These are phyloP conservation scores for Megalops atlanticus DNA, from an alignment of 2,113 vertebrate genomes.

Conservation along the genomic window DNA sequence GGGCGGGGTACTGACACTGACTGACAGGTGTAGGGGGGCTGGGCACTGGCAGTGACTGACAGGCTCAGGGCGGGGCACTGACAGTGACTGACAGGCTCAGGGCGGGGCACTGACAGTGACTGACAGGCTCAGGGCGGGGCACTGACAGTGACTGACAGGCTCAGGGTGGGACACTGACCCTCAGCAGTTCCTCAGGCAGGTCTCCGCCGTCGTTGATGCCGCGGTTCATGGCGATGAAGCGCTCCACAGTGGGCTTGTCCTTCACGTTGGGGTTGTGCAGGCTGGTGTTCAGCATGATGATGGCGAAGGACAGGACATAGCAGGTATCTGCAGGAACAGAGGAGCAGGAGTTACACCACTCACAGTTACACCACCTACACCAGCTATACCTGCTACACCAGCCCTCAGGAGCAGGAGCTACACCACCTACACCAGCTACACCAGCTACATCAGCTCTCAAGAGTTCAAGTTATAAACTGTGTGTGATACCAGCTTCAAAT, in stretches of 20 bases:
- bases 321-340: slow-evolving; percentile 81
- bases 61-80: not conserved
- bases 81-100: not conserved
- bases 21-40: not conserved
- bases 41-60: not conserved
- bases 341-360: not conserved
- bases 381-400: not conserved
- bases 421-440: too few species aligned
- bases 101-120: not conserved
- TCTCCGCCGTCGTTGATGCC: slow-evolving; percentile 97
- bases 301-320: slow-evolving; percentile 93
- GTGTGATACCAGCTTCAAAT: too few species aligned
- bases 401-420: not conserved
- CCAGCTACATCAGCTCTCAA: too few species aligned
- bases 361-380: not conserved
- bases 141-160: not conserved
- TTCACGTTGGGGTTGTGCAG: slow-evolving; percentile 98
- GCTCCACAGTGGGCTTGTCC: slow-evolving; percentile 88
- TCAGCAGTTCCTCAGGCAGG: slow-evolving; percentile 89
- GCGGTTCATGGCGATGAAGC: slow-evolving; percentile 92
- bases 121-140: not conserved
- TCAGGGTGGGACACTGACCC: slow-evolving; percentile 68
- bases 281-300: slow-evolving; percentile 98
- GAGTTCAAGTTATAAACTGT: too few species aligned
- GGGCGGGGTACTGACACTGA: too few species aligned